These are phyloP conservation scores for Sylvilagus floridanus DNA, from an alignment of 2,797 vertebrate genomes.

Conservation along the genomic window DNA sequence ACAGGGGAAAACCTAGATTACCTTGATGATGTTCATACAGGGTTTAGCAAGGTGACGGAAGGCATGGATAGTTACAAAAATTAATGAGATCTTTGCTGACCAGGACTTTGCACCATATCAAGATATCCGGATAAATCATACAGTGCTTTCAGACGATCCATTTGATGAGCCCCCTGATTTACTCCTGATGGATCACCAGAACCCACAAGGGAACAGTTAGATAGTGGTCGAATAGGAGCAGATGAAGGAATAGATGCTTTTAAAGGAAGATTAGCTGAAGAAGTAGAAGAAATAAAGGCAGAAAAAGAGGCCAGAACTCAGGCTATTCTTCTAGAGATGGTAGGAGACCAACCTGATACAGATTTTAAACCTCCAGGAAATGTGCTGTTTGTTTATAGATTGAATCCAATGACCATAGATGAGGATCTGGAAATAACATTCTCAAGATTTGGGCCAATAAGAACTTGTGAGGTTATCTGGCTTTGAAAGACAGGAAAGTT, in stretches of 20 bases:
- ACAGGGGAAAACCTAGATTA: constrained; percentile 96
- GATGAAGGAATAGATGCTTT: constrained; percentile 95
- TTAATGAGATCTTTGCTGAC: constrained; percentile 97
- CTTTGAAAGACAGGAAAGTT: too few relatives aligned
- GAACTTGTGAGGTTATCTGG: constrained; percentile 80
- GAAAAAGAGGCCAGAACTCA: constrained; percentile 98
- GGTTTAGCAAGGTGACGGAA: constrained; percentile 98
- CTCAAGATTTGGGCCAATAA: constrained; percentile 95
- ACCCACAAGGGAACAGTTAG: constrained; percentile 95
- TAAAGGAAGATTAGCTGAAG: constrained; percentile 92
- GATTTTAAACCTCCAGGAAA: constrained; percentile 96
- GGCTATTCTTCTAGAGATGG: constrained; percentile 98
- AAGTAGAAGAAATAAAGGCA: constrained; percentile 95
- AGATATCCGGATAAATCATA: constrained; percentile 99
- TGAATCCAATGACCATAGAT: constrained; percentile 98
- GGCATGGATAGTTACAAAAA: constrained; percentile 96
- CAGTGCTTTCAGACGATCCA: constrained; percentile 96
- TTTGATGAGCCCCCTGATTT: constrained; percentile 96
- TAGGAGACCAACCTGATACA: constrained; percentile 96
- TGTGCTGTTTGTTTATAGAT: constrained; percentile 97
- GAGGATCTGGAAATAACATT: constrained; percentile 99
- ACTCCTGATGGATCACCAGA: constrained; percentile 96
- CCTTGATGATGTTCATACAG: constrained; percentile 95
- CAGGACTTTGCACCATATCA: constrained; percentile 97
- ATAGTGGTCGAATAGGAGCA: constrained; percentile 97